These are phyloP conservation scores for Zosterops pallidus DNA, from an alignment of 2,113 vertebrate genomes.

Conservation along the genomic window DNA sequence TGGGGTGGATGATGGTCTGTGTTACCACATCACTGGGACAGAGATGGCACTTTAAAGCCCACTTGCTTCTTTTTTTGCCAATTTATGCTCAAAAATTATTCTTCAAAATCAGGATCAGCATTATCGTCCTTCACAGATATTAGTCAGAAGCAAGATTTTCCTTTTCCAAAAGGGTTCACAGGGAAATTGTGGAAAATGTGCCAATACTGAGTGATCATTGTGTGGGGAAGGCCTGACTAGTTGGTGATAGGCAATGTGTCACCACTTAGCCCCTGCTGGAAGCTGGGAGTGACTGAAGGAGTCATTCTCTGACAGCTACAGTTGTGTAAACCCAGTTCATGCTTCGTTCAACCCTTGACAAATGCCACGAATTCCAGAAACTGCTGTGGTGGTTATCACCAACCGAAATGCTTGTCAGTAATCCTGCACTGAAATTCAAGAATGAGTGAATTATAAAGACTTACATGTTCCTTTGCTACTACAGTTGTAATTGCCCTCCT, in stretches of 20 bases:
- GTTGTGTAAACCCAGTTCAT: neutral
- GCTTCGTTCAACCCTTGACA: neutral
- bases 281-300: neutral
- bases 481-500: neutral
- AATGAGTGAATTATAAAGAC: neutral
- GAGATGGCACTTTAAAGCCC: neutral
- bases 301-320: neutral
- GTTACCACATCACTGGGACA: fast-evolving
- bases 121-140: neutral
- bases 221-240: neutral
- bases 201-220: neutral
- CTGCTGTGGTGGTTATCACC: neutral
- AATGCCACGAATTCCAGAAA: neutral
- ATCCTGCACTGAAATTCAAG: neutral
- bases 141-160: neutral
- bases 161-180: neutral
- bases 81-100: neutral
- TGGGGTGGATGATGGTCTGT: neutral
- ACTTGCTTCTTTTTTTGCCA: neutral
- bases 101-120: neutral
- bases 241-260: neutral
- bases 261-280: neutral
- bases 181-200: neutral
- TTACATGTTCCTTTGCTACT: neutral
- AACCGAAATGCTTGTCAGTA: neutral